A percentile compares a stretch with the other conserved stretches of the same genome.
Conservation (phyloP, 1,140 invertebrate genomes). For the Zaprionus davidi region DNA sequence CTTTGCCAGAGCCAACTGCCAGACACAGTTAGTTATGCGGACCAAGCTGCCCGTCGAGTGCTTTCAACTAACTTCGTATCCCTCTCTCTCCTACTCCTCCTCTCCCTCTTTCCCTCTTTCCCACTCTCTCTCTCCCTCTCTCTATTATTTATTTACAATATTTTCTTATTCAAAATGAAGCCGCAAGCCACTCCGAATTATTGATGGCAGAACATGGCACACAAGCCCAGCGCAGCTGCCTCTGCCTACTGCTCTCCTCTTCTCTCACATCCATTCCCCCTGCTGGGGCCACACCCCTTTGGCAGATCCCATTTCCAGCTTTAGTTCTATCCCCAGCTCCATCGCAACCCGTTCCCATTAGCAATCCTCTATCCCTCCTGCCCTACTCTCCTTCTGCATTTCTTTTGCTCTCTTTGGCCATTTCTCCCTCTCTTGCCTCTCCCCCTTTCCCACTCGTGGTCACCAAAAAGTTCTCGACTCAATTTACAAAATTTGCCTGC, state of each 20-base stretch:
- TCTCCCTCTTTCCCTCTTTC: background rate
- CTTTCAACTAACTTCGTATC: background rate
- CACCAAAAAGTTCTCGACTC: conserved; percentile 58
- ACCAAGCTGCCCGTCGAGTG: conserved; percentile 29
- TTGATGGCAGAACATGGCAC: conserved; percentile 65
- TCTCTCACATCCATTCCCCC: background rate
- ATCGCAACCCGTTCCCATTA: conserved; percentile 7
- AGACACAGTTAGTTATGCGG: conserved; percentile 65
- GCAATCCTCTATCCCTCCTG: conserved; percentile 9
- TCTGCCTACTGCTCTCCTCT: background rate
- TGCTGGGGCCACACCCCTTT: background rate
- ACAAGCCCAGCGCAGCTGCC: conserved; percentile 22
- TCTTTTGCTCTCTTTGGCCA: background rate
- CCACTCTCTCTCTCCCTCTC: conserved; percentile 17
- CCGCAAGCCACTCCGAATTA: conserved; percentile 73
- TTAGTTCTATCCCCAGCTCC: background rate
- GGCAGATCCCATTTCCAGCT: background rate
- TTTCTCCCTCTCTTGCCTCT: conserved; percentile 8
- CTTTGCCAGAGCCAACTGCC: conserved; percentile 57
- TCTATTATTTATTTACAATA: conserved; percentile 82
- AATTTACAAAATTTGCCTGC: conserved; percentile 63
- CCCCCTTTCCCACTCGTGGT: background rate
- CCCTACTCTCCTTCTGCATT: background rate
- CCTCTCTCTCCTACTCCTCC: background rate
- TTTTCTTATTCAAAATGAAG: conserved; percentile 82